Conservation (phyloP, 2,113 vertebrate species). For the Prionailurus viverrinus region DNA sequence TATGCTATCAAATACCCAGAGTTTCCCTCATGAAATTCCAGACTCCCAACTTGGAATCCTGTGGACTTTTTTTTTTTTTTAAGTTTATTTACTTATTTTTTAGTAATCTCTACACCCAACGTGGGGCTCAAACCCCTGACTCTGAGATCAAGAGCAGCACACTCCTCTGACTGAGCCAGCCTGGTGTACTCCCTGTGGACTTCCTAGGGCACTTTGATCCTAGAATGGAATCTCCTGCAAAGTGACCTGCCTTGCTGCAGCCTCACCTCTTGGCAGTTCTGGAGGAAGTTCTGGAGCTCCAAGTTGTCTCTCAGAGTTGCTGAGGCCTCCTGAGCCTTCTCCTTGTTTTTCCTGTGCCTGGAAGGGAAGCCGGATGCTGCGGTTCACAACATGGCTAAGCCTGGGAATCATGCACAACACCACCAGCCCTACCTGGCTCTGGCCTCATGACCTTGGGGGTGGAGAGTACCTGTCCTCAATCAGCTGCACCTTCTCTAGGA, state of each 20-base stretch:
- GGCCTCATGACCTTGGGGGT: background rate
- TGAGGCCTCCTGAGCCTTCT: conserved; percentile 89
- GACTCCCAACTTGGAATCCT: background rate
- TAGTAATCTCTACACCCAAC: background rate
- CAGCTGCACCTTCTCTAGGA: conserved; percentile 92
- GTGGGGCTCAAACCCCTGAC: background rate
- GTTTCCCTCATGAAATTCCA: background rate
- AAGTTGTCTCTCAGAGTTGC: conserved; percentile 93
- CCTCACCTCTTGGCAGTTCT: conserved; percentile 96
- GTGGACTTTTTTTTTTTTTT: background rate
- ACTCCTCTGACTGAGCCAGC: background rate
- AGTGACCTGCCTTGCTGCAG: accelerated
- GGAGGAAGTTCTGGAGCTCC: conserved; percentile 95
- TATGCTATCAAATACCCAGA: background rate
- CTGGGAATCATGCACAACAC: accelerated
- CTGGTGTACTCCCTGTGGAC: background rate
- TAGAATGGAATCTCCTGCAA: background rate
- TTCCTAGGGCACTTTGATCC: background rate
- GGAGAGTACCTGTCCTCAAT: conserved; percentile 91
- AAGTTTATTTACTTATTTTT: background rate
- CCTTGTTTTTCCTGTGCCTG: conserved; percentile 89
- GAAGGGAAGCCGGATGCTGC: background rate
- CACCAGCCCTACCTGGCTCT: background rate
- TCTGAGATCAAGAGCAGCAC: background rate
- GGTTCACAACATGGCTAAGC: background rate